Percentiles rank a stretch among this genome's conserved stretches.
phyloP scores from a whole-genome alignment of 2,888 invertebrate species.

The Hybos culiciformis region DNA sequence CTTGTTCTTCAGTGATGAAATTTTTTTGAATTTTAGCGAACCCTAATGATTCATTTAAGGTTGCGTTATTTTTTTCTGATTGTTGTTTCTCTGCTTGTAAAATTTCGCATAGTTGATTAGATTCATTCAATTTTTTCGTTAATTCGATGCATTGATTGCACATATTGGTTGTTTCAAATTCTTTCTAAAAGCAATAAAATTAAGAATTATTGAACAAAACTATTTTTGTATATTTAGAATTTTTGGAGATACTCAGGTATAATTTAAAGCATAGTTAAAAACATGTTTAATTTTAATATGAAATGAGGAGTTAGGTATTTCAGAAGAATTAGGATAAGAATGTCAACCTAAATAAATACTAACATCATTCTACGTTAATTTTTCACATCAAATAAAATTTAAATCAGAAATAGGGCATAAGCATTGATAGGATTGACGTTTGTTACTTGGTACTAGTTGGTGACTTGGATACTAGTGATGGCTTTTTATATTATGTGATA shows the following conservation, averaged over 20 bases:
- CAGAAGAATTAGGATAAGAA: no score
- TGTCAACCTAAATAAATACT: no score
- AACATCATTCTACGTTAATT: no score
- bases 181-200: conserved; percentile 8
- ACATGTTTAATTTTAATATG: no score
- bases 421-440: no score
- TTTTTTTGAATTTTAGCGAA: conserved; percentile 46
- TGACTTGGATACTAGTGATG: no score
- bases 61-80: conserved; percentile 41
- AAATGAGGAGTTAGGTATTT: no score
- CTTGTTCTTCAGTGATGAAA: conserved; percentile 56
- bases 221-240: not conserved
- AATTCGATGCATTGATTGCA: conserved; percentile 31
- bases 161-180: conserved; percentile 26
- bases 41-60: conserved; percentile 44
- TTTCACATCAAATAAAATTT: no score
- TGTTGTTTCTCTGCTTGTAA: conserved; percentile 42
- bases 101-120: conserved; percentile 23
- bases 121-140: conserved; percentile 22
- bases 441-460: no score
- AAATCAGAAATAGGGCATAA: no score
- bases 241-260: not conserved
- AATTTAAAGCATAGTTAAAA: not conserved
- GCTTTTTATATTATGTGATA: no score
- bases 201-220: not conserved